Evolutionary conservation across 2,113 vertebrate genomes (phyloP), one percentile per base, ranked within the genome.

Genomic region (Pachyramphus minor): DNA sequence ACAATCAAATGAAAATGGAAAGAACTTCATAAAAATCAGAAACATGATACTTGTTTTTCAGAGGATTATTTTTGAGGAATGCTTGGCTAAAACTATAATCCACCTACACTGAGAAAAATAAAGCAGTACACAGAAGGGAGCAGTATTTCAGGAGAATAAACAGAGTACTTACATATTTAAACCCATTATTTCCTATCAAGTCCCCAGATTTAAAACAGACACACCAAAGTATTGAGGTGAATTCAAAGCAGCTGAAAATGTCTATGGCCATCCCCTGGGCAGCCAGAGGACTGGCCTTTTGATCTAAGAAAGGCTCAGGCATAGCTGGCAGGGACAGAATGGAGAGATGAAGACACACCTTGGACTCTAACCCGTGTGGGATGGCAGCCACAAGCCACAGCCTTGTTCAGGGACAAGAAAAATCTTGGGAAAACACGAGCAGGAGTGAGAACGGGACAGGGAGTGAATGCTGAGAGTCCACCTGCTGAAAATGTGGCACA

Each of bases 61-160:
- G 42, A 93, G 53, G 79, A 80, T 85, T 93, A 75, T 83, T 89
- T 76, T 60, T 2, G 0, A 94, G 85, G 79, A 94, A 62, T 50
- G 77, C n/a, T 84, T 88, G 76, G 52, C 71, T 87, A 44, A 85
- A 90, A 76, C 28, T 67, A 45, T 76, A 83, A 92, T 77, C 91
- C 59, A 91, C 71, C 83, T 85, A 87, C 67, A 63, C 4, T 5
- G 71, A 89, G 53, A 75, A 73, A 93, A 94, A 84, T 37, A 37
- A 95, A 90, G 75, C 47, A 35, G 76, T 66, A 80, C 42, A 84
- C 49, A 83, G 87, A 90, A 78, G 20, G 44, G 53, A 94, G 35
- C 35, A 56, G 2, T 67, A 91, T 81, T 94, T 93, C 84, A 93
- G 33, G 45, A 79, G 94, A 95, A 79, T 50, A 84, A 95, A 89